Percentiles rank a stretch among this genome's conserved stretches.
phyloP scores from a whole-genome alignment of 2,113 vertebrate genomes.

The Toxotes chatareus region DNA sequence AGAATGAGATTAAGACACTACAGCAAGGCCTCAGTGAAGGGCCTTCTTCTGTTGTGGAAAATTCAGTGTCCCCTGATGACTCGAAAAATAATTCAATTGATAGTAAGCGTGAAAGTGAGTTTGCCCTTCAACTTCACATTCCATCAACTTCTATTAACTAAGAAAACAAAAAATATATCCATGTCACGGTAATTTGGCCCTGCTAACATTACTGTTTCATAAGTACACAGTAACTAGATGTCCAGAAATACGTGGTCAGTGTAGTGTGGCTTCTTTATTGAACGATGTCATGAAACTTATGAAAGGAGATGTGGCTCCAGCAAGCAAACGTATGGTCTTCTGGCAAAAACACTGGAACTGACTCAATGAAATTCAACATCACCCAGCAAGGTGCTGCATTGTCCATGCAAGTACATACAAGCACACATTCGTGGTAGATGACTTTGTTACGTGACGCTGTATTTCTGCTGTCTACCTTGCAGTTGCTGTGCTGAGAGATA shows the following conservation, averaged over 20 bases:
- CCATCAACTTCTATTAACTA: not conserved
- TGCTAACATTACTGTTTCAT: not conserved
- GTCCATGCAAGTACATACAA: not conserved
- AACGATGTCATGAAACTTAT: not conserved
- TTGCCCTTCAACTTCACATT: slow-evolving; percentile 29
- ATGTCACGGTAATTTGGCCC: not conserved
- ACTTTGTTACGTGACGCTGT: not conserved
- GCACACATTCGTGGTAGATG: too few relatives aligned
- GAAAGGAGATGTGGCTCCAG: not conserved
- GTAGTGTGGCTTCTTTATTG: not conserved
- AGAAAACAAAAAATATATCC: slow-evolving; percentile 26
- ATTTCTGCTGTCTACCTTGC: not conserved
- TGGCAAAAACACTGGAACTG: not conserved
- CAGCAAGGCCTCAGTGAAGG: slow-evolving; percentile 42
- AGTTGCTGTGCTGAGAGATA: not conserved
- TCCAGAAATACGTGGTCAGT: not conserved
- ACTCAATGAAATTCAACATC: not conserved
- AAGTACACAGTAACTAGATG: not conserved
- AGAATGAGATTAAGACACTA: slow-evolving; percentile 67
- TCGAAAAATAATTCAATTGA: slow-evolving; percentile 22
- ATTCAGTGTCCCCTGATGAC: slow-evolving; percentile 21
- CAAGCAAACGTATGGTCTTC: not conserved
- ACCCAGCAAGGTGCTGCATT: not conserved
- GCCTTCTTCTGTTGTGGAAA: slow-evolving; percentile 26
- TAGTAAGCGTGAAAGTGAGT: slow-evolving; percentile 15